Conservation (phyloP, 2,888 invertebrate species). For the Myopa testacea region DNA sequence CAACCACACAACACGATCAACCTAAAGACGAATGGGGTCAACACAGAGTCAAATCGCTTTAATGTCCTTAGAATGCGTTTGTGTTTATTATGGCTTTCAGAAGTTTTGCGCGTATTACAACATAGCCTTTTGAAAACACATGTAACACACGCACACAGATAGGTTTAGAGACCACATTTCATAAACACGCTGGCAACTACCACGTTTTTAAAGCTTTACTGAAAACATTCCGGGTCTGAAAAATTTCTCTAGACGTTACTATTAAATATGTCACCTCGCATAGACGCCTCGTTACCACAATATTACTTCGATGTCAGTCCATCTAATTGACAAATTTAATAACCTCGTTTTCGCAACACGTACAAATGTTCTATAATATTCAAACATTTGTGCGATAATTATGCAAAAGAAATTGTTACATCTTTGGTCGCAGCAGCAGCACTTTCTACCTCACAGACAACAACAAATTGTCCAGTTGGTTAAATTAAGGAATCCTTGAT, state of each 20-base stretch:
- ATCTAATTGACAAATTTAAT: background rate
- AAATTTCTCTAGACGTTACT: background rate
- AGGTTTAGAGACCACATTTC: slow-evolving; percentile 8
- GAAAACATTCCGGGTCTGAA: background rate
- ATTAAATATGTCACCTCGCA: background rate
- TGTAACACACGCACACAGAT: slow-evolving; percentile 25
- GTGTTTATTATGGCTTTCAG: background rate
- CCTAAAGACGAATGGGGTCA: background rate
- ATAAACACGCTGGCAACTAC: slow-evolving; percentile 36
- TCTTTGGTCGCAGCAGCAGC: too few relatives aligned
- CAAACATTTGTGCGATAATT: background rate
- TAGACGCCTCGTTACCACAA: background rate
- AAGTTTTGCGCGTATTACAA: slow-evolving; percentile 30
- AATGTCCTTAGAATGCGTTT: background rate
- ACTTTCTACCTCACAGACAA: too few relatives aligned
- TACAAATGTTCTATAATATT: background rate
- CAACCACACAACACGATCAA: background rate
- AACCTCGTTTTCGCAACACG: background rate
- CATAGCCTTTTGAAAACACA: slow-evolving; percentile 19
- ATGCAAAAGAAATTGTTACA: background rate
- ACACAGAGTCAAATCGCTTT: background rate
- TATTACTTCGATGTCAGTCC: background rate
- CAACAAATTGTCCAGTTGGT: too few relatives aligned
- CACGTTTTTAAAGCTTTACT: slow-evolving; percentile 6
- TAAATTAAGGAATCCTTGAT: too few relatives aligned